These are phyloP conservation scores for Sepiola atlantica DNA, from an alignment of 2,888 invertebrate species.

Conservation along the genomic window DNA sequence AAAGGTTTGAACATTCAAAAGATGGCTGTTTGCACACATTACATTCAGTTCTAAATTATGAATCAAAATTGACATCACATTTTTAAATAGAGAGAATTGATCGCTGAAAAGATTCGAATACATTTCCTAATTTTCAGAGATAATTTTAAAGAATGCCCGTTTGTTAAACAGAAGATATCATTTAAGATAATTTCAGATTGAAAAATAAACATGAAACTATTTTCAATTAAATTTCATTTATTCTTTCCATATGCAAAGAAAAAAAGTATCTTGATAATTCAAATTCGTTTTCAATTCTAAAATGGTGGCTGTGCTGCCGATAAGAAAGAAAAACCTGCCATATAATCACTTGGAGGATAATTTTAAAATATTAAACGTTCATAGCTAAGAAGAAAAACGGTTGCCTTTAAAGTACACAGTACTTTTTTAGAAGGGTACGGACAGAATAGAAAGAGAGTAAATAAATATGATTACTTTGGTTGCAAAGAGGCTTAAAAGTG, in stretches of 20 bases:
- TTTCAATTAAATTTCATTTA: too few relatives aligned
- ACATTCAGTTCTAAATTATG: not conserved
- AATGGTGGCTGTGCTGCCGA: not conserved
- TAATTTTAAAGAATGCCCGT: too few relatives aligned
- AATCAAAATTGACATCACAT: too few relatives aligned
- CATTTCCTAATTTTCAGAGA: too few relatives aligned
- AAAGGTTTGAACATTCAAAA: not conserved
- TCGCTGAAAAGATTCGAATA: too few relatives aligned
- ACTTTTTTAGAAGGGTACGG: not conserved
- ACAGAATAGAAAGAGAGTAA: not conserved
- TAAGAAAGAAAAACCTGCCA: not conserved
- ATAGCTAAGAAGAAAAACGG: not conserved
- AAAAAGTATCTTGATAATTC: too few relatives aligned
- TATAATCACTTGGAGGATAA: not conserved
- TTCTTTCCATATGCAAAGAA: too few relatives aligned
- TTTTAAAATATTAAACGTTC: not conserved
- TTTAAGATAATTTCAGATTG: too few relatives aligned
- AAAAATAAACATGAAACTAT: too few relatives aligned
- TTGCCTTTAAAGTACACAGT: not conserved
- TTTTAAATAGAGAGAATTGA: too few relatives aligned
- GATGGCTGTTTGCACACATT: not conserved
- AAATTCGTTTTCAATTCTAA: too few relatives aligned
- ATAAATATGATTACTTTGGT: not conserved
- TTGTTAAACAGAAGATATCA: too few relatives aligned
- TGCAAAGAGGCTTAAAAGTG: slow-evolving; percentile 4